phyloP scores from a whole-genome alignment of 1,140 invertebrate genomes.

The Harpegnathos saltator region DNA sequence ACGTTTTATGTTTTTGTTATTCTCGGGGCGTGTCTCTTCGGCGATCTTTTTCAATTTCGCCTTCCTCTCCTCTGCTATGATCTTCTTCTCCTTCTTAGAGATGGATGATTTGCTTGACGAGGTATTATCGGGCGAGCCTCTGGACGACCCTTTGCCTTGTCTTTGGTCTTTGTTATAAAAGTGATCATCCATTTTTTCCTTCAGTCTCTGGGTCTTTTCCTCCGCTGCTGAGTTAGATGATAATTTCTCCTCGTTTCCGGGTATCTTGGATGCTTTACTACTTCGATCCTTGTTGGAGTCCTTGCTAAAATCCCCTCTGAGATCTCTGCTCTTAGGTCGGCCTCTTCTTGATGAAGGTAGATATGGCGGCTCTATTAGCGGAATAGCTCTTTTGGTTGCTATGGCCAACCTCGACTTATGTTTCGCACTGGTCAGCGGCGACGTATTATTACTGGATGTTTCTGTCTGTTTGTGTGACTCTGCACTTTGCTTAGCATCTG shows the following conservation, averaged over 20 bases:
- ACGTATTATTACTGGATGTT: neutral
- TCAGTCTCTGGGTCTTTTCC: slow-evolving; percentile 40
- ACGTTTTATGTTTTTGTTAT: slow-evolving; percentile 25
- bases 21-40: slow-evolving; percentile 45
- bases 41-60: slow-evolving; percentile 72
- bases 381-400: slow-evolving; percentile 14
- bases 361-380: slow-evolving; percentile 59
- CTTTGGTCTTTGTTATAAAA: slow-evolving; percentile 56
- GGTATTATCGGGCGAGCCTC: slow-evolving; percentile 10
- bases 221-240: slow-evolving; percentile 39
- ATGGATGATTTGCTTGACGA: slow-evolving; percentile 29
- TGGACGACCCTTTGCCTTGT: slow-evolving; percentile 10
- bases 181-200: slow-evolving; percentile 46
- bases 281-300: neutral
- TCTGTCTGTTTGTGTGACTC: neutral
- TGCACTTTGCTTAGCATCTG: neutral
- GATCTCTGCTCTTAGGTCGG: neutral
- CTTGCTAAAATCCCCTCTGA: neutral
- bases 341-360: slow-evolving; percentile 27
- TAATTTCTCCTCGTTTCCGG: neutral
- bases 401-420: neutral
- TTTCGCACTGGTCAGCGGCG: too few species aligned
- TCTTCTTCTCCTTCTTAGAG: slow-evolving; percentile 68
- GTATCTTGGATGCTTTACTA: neutral
- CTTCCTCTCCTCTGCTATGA: slow-evolving; percentile 68